These are phyloP conservation scores for Xylocopa sonorina DNA, from an alignment of 1,140 invertebrate genomes.

Conservation along the genomic window DNA sequence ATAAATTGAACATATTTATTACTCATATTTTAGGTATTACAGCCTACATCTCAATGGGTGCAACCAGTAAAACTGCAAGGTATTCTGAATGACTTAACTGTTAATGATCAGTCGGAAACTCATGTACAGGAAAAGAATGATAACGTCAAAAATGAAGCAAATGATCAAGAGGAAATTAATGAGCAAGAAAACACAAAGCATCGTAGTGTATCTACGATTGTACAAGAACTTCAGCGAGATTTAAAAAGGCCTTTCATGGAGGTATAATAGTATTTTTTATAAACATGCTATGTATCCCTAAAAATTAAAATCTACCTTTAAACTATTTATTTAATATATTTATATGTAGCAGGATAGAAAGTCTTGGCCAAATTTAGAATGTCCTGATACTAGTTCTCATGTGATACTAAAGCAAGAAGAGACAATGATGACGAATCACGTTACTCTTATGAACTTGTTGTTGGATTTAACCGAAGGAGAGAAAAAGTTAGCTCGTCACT, in stretches of 20 bases:
- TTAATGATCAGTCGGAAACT: slow-evolving; percentile 61
- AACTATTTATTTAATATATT: slow-evolving; percentile 48
- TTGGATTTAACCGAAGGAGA: slow-evolving; percentile 79
- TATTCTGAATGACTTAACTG: slow-evolving; percentile 71
- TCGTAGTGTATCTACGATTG: slow-evolving; percentile 87
- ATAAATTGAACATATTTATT: no score
- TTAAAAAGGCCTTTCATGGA: slow-evolving; percentile 82
- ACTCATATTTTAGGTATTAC: slow-evolving; percentile 71
- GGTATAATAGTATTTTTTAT: slow-evolving; percentile 63
- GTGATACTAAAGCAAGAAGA: slow-evolving; percentile 42
- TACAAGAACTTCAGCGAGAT: slow-evolving; percentile 87
- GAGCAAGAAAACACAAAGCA: slow-evolving; percentile 81
- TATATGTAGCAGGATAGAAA: slow-evolving; percentile 77
- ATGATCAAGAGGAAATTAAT: slow-evolving; percentile 70
- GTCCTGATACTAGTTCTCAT: slow-evolving; percentile 58
- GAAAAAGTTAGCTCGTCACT: slow-evolving; percentile 86
- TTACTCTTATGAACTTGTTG: slow-evolving; percentile 64
- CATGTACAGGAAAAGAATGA: slow-evolving; percentile 63
- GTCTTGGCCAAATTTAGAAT: slow-evolving; percentile 75
- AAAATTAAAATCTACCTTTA: neutral
- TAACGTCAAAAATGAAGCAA: slow-evolving; percentile 65
- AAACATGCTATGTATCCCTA: neutral
- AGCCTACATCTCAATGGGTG: slow-evolving; percentile 77
- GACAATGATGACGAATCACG: slow-evolving; percentile 51
- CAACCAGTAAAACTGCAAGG: slow-evolving; percentile 72